Evolutionary conservation across 2,113 vertebrate species (phyloP), one percentile per base, ranked within the genome.

Genomic region (Aptenodytes patagonicus): DNA sequence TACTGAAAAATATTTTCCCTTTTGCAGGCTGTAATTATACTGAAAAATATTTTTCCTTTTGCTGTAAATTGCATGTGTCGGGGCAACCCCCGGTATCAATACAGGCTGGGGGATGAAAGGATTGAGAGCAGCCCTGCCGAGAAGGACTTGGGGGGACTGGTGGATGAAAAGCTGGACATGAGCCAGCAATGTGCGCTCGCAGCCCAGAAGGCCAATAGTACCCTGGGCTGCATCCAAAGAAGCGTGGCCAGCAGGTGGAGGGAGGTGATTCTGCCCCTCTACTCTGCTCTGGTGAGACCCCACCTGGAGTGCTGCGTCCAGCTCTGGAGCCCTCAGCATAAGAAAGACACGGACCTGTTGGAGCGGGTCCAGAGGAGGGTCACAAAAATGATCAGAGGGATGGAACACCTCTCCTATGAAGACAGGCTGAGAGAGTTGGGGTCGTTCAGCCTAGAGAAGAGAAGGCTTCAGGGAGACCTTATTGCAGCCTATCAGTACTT

Each of bases 181-280:
- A 26, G 15, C n/a, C 5, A 1, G 10, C 58, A 61, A 36, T 26
- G 24, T 36, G n/a, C 1, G 5, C 58, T 61, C 3, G 5, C n/a
- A 36, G 58, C 58, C 58, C 58, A 36, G n/a, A 36, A 36, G 4
- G n/a, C 15, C 58, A 61, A 17, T 7, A 0, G n/a, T 24, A 11
- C 1, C 34, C 58, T 36, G 58, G 58, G 58, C 58, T 11, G n/a
- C 58, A 17, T 36, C 58, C 11, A 10, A 36, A 61, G n/a, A 5
- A 36, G 58, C 15, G 10, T 36, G n/a, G 32, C n/a, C 58, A 61
- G 58, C n/a, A 25, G 10, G 15, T 7, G n/a, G 7, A 36, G 58
- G 58, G n/a, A 61, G 58, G n/a, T 4, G 58, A 36, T 61, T 36
- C 58, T 61, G 58, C n/a, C 22, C 58, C 22, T 36, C 58, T 36